phyloP scores from a whole-genome alignment of 2,113 vertebrate genomes.

The Istiophorus platypterus region DNA sequence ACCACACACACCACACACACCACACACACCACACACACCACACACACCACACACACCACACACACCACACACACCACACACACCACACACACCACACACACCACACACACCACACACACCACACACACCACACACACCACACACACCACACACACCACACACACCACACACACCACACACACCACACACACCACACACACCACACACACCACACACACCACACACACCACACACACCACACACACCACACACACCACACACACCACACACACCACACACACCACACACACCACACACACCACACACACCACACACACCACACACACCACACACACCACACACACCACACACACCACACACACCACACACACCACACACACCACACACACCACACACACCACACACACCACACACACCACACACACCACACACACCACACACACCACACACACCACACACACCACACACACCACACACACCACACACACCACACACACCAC shows the following conservation, averaged over 20 bases:
- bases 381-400: slow-evolving; percentile 17
- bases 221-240: slow-evolving; percentile 7
- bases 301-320: slow-evolving; percentile 6
- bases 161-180: slow-evolving; percentile 1
- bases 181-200: slow-evolving; percentile 18
- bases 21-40: slow-evolving; percentile 13
- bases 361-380: slow-evolving; percentile 5
- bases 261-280: slow-evolving; percentile 17
- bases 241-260: slow-evolving; percentile 11
- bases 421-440: neutral
- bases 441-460: slow-evolving; percentile 22
- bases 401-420: slow-evolving; percentile 17
- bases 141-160: slow-evolving; percentile 10
- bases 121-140: slow-evolving; percentile 23
- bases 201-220: slow-evolving; percentile 7
- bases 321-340: slow-evolving; percentile 24
- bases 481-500: neutral
- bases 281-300: slow-evolving; percentile 10
- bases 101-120: neutral
- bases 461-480: slow-evolving; percentile 9
- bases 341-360: slow-evolving; percentile 12
- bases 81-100: slow-evolving; percentile 9
- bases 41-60: neutral
- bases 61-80: slow-evolving; percentile 22
- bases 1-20: slow-evolving; percentile 19